These are phyloP conservation scores for Crocallis elinguaria DNA, from an alignment of 2,888 invertebrate genomes.

Conservation along the genomic window DNA sequence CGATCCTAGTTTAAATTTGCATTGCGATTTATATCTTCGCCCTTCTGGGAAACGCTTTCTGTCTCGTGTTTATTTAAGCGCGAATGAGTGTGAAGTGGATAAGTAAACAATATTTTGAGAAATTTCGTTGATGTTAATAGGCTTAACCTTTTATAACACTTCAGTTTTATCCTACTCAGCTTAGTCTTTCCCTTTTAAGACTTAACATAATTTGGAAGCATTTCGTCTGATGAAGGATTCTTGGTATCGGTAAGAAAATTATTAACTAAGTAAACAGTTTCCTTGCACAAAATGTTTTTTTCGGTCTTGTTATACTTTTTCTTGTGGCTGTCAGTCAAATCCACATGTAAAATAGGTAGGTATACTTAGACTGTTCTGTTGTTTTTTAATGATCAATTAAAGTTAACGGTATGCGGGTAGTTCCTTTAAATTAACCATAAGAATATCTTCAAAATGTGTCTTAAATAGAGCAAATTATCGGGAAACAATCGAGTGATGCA, in stretches of 20 bases:
- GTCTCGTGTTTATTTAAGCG: constrained; percentile 9
- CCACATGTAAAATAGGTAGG: no score
- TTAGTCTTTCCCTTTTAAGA: constrained; percentile 20
- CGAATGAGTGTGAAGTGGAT: constrained; percentile 10
- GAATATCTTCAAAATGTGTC: constrained; percentile 52
- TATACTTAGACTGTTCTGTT: no score
- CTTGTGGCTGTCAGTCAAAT: no score
- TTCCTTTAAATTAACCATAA: no score
- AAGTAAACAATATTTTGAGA: neutral
- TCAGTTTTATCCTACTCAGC: neutral
- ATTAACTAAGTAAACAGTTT: no score
- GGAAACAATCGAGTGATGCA: constrained; percentile 68
- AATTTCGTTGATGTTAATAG: neutral
- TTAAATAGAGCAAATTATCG: constrained; percentile 66
- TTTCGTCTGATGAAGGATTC: no score
- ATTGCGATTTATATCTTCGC: constrained; percentile 24
- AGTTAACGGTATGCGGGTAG: no score
- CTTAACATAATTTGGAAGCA: no score
- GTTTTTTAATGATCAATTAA: no score
- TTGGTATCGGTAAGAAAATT: no score
- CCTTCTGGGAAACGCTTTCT: constrained; percentile 14
- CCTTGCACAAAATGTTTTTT: no score
- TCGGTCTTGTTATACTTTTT: no score
- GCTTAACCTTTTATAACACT: neutral
- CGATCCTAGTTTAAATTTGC: constrained; percentile 35